A percentile compares a stretch with the other conserved stretches of the same genome.
phyloP scores from a whole-genome alignment of 2,888 invertebrate genomes.

The Napeogenes sylphis region DNA sequence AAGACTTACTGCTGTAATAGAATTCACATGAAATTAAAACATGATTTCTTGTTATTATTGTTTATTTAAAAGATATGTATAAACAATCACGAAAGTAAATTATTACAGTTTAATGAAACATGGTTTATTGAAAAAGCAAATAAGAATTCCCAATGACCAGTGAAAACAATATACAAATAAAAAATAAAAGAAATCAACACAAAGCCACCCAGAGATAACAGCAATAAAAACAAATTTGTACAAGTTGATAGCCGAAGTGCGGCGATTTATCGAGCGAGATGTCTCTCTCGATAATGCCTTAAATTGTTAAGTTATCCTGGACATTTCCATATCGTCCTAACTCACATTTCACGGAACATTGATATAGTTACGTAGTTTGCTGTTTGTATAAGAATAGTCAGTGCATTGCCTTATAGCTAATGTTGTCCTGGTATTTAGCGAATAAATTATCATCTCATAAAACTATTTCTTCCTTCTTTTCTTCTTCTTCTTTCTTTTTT shows the following conservation, averaged over 20 bases:
- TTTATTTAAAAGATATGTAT: not conserved
- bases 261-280: slow-evolving; percentile 70
- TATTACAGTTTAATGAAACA: too few species aligned
- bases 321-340: slow-evolving; percentile 19
- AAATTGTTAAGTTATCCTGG: slow-evolving; percentile 43
- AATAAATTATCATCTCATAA: too few species aligned
- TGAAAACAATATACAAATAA: slow-evolving; percentile 36
- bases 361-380: too few species aligned
- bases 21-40: too few species aligned
- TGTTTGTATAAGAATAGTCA: too few species aligned
- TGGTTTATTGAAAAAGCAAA: too few species aligned
- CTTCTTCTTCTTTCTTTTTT: too few species aligned
- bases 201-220: slow-evolving; percentile 71
- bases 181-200: slow-evolving; percentile 41
- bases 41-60: not conserved
- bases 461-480: too few species aligned
- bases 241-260: slow-evolving; percentile 60
- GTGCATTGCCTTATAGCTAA: too few species aligned
- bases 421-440: too few species aligned
- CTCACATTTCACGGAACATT: too few species aligned
- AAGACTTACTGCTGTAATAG: not conserved
- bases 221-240: slow-evolving; percentile 71
- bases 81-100: too few species aligned
- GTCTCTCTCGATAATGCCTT: slow-evolving; percentile 59
- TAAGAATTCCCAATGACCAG: slow-evolving; percentile 31